Conservation (phyloP, 2,113 vertebrate genomes). For the Lathamus discolor region DNA sequence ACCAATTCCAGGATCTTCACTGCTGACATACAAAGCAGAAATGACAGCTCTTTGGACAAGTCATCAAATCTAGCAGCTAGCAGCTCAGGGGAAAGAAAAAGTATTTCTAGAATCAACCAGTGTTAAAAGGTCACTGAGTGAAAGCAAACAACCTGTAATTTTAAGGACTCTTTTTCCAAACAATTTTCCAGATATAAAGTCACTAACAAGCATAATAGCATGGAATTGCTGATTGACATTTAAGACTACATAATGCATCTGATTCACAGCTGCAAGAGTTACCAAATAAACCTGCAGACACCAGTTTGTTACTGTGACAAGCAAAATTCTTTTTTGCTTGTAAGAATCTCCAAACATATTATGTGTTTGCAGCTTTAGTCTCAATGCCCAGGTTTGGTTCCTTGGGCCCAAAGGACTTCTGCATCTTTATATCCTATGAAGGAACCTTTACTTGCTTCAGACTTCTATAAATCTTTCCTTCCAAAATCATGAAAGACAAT, state of each 20-base stretch:
- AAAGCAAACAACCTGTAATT: neutral
- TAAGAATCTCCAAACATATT: neutral
- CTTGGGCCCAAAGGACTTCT: neutral
- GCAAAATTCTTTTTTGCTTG: neutral
- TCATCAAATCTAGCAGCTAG: neutral
- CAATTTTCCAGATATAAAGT: neutral
- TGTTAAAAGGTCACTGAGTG: neutral
- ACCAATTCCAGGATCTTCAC: neutral
- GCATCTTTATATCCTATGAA: neutral
- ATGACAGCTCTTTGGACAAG: neutral
- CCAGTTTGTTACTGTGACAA: neutral
- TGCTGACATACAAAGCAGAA: neutral
- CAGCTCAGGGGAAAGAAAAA: neutral
- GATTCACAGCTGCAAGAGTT: neutral
- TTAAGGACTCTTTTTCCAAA: neutral
- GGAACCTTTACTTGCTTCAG: neutral
- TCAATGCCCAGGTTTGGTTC: neutral
- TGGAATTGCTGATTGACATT: neutral
- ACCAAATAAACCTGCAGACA: neutral
- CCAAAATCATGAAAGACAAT: neutral
- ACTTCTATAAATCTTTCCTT: neutral
- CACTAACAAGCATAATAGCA: neutral
- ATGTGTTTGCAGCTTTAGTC: neutral
- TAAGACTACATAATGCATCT: neutral
- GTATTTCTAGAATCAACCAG: neutral